Evolutionary conservation across 2,888 invertebrate species (phyloP).

Genomic region (Sthenelais limicola): DNA sequence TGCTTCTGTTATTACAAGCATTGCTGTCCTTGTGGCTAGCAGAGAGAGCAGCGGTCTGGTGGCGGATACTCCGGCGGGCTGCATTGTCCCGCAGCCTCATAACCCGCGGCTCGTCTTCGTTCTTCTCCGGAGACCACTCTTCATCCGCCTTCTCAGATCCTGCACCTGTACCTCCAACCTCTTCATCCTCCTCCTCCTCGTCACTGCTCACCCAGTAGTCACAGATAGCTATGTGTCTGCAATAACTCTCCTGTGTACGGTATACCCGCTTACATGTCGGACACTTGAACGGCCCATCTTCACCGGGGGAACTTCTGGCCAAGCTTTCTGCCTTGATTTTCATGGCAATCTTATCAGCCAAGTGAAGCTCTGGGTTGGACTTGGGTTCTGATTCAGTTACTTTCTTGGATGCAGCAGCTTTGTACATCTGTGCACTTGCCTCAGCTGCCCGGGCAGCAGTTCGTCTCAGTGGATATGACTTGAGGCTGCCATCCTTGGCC

Average conservation of each 20-base stretch:
- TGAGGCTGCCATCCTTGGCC: not conserved
- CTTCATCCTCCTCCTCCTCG: slow-evolving; percentile 65
- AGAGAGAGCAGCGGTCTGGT: slow-evolving; percentile 20
- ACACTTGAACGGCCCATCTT: slow-evolving; percentile 83
- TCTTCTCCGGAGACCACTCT: slow-evolving; percentile 6
- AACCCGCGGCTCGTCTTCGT: not conserved
- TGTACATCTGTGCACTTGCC: slow-evolving; percentile 10
- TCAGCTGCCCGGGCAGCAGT: slow-evolving; percentile 26
- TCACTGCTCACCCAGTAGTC: slow-evolving; percentile 71
- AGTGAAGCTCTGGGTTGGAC: slow-evolving; percentile 53
- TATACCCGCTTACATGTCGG: slow-evolving; percentile 84
- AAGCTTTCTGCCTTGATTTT: slow-evolving; percentile 71
- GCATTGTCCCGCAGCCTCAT: slow-evolving; percentile 22
- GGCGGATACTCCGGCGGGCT: not conserved
- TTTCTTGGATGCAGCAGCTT: not conserved
- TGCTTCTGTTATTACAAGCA: not conserved
- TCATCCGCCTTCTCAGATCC: not conserved
- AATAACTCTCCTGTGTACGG: slow-evolving; percentile 70
- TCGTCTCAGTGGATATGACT: slow-evolving; percentile 19
- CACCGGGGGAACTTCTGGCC: slow-evolving; percentile 64
- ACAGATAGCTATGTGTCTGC: slow-evolving; percentile 68
- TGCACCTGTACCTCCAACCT: slow-evolving; percentile 23
- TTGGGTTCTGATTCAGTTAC: not conserved
- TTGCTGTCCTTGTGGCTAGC: not conserved
- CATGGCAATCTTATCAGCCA: slow-evolving; percentile 74